Evolutionary conservation across 1,140 invertebrate species (phyloP).

Genomic region (Drosophila auraria): DNA sequence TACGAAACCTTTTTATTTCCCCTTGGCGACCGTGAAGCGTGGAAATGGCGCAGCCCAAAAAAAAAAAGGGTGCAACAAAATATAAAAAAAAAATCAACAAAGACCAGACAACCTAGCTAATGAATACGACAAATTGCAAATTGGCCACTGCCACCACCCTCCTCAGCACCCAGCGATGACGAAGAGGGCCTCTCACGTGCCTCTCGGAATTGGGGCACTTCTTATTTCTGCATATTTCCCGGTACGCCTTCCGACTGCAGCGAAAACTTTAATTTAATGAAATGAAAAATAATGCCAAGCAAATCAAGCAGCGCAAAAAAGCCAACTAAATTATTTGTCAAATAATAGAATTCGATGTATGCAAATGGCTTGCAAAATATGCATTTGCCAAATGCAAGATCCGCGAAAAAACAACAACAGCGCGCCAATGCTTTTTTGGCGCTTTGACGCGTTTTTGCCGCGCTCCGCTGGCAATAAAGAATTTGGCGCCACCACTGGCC

Average conservation of each 20-base stretch:
- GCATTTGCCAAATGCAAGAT: conserved; percentile 16
- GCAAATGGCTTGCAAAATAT: conserved; percentile 65
- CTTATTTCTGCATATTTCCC: conserved; percentile 7
- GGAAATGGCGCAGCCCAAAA: conserved; percentile 6
- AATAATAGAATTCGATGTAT: conserved; percentile 60
- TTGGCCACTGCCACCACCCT: conserved; percentile 44
- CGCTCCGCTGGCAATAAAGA: conserved; percentile 61
- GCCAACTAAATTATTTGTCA: conserved; percentile 32
- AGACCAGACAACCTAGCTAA: conserved; percentile 23
- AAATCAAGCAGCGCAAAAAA: conserved; percentile 62
- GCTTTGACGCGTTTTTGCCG: conserved; percentile 69
- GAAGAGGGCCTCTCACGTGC: conserved; percentile 11
- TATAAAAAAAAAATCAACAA: not conserved
- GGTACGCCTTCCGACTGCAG: conserved; percentile 37
- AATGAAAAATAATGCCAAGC: conserved; percentile 74
- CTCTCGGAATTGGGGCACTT: conserved; percentile 5
- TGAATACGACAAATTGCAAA: conserved; percentile 46
- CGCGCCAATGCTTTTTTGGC: conserved; percentile 49
- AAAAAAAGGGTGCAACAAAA: conserved; percentile 11
- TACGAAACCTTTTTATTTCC: not conserved
- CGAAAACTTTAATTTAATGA: conserved; percentile 76
- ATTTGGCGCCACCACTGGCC: conserved; percentile 72
- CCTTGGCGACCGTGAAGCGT: conserved; percentile 3
- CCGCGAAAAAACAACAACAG: conserved; percentile 7
- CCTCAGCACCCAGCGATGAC: conserved; percentile 4